Conservation (phyloP, 2,113 vertebrate species). For the Rhagologus leucostigma region DNA sequence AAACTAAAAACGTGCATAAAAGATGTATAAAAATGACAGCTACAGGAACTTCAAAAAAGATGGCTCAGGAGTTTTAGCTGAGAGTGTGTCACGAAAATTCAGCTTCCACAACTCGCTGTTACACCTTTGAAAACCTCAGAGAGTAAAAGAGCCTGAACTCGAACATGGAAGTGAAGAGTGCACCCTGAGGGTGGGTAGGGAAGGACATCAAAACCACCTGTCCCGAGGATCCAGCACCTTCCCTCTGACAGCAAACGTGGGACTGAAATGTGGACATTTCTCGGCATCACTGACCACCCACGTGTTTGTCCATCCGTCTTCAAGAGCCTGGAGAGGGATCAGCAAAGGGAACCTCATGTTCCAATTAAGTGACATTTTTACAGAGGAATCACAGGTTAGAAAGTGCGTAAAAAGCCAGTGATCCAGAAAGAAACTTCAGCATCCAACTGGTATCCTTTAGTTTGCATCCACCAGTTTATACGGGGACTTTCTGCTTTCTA, state of each 20-base stretch:
- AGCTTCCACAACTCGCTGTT: not conserved
- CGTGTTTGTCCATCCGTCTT: not conserved
- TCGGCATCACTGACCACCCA: not conserved
- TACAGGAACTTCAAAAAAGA: not conserved
- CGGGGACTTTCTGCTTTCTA: not conserved
- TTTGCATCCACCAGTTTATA: not conserved
- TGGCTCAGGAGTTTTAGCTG: not conserved
- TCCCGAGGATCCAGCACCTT: not conserved
- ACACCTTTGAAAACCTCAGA: not conserved
- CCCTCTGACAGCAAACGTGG: not conserved
- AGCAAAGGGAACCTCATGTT: not conserved
- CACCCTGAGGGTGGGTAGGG: not conserved
- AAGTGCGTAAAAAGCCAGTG: not conserved
- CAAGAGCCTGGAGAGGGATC: not conserved
- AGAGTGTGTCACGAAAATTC: not conserved
- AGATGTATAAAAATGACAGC: not conserved
- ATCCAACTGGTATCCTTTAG: not conserved
- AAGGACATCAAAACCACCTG: not conserved
- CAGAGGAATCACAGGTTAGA: not conserved
- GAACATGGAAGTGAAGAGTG: rapidly evolving
- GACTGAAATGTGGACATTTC: not conserved
- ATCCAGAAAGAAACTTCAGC: not conserved
- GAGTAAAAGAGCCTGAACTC: not conserved
- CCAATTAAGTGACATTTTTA: not conserved
- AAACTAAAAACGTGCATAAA: not conserved